A percentile compares a stretch with the other conserved stretches of the same genome.
These are phyloP conservation scores for Nerophis lumbriciformis DNA, from an alignment of 2,113 vertebrate species.

Conservation along the genomic window DNA sequence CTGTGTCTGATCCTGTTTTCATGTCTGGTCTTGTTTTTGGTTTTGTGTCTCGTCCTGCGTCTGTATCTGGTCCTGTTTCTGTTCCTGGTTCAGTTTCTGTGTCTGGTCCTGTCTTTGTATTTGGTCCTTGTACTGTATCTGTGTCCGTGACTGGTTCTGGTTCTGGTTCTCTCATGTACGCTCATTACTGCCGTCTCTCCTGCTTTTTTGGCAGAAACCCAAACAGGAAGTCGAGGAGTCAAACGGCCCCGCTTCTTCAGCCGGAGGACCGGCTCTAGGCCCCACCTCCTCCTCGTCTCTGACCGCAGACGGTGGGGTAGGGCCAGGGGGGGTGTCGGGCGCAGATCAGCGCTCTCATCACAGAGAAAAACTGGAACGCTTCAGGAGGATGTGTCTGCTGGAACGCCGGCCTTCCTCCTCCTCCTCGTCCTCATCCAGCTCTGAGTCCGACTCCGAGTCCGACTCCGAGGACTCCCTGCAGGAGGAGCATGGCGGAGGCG, in stretches of 20 bases:
- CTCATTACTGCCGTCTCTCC: not conserved
- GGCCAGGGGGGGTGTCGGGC: constrained; percentile 31
- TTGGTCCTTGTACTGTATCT: no score
- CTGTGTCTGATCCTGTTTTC: no score
- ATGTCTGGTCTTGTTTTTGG: no score
- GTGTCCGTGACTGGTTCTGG: not conserved
- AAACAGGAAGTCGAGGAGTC: constrained; percentile 65
- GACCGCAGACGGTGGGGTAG: not conserved
- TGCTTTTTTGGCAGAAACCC: constrained; percentile 57
- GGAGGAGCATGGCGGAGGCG: constrained; percentile 40
- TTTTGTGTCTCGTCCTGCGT: no score
- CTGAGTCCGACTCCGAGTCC: constrained; percentile 81
- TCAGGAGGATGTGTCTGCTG: constrained; percentile 87
- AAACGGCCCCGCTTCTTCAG: constrained; percentile 54
- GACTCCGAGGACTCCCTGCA: constrained; percentile 69
- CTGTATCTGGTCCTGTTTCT: no score
- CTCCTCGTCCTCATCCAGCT: constrained; percentile 82
- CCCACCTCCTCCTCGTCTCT: constrained; percentile 35
- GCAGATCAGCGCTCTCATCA: constrained; percentile 80
- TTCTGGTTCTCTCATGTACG: not conserved
- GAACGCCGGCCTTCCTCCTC: constrained; percentile 80
- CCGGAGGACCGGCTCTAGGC: constrained; percentile 28
- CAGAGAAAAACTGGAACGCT: constrained; percentile 85
- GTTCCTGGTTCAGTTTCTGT: no score
- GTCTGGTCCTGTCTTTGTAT: no score